phyloP scores from a whole-genome alignment of 2,888 invertebrate genomes.

The Eumacrocentrus americanus region DNA sequence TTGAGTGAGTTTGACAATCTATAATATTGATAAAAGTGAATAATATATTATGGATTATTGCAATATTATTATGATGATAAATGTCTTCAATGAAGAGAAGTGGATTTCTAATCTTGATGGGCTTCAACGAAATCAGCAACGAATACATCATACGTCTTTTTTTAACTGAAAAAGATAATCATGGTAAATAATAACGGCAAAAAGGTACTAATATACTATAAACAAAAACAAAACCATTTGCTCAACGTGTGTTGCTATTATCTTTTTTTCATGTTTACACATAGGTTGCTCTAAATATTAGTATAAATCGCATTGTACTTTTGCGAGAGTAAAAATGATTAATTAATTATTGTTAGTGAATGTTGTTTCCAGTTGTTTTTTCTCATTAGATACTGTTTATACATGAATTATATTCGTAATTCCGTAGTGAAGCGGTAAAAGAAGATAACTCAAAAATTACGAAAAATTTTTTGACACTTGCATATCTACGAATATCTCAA shows the following conservation, averaged over 20 bases:
- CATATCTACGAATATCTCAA: too few relatives aligned
- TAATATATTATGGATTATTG: neutral
- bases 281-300: slow-evolving; percentile 4
- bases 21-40: neutral
- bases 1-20: too few relatives aligned
- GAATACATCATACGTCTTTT: neutral
- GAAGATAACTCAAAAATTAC: too few relatives aligned
- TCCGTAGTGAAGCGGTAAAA: too few relatives aligned
- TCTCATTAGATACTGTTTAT: too few relatives aligned
- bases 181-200: slow-evolving; percentile 4
- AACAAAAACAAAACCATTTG: neutral
- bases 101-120: slow-evolving; percentile 5
- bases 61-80: neutral
- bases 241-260: slow-evolving; percentile 14
- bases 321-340: slow-evolving; percentile 22
- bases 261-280: slow-evolving; percentile 5
- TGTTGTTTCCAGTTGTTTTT: slow-evolving; percentile 27
- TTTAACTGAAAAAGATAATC: neutral
- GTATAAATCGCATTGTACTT: slow-evolving; percentile 3
- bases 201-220: neutral
- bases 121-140: slow-evolving; percentile 3
- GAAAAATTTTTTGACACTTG: too few relatives aligned
- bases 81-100: neutral
- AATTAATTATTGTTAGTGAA: slow-evolving; percentile 30
- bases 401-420: too few relatives aligned